Base-by-base conservation (phyloP, 2,797 vertebrate genomes). In the Gymnoscopelus braueri region DNA sequence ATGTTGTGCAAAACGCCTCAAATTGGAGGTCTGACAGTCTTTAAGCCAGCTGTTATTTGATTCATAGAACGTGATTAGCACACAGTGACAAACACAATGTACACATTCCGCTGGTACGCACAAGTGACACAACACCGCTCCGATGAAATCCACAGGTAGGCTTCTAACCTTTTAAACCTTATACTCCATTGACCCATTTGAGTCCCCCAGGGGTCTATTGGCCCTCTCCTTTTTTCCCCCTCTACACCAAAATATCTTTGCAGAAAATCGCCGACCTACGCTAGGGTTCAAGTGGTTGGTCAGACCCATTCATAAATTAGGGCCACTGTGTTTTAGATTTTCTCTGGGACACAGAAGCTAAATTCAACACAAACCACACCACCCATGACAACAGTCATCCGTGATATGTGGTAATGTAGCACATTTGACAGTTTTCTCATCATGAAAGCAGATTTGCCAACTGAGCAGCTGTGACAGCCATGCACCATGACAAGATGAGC, bases 141-240 rank as follows among this genome's bases (percentile, higher is more conserved):
- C 55, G 80, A 79, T 79, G 78, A 81, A 79, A 68, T 59, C 65
- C 69, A 77, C 84, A 80, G 77, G 70, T 14, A 56, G 63, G 64
- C 72, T 76, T 71, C 67, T 49, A 49, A 55, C 19, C 8, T 14
- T 53, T 53, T 15, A 53, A 53, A 53, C 5, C 6, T 2, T 53
- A n/a, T 53, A n/a, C 51, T 53, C 50, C 26, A 29, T 29, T 29
- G 5, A 35, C 26, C 26, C n/a, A n/a, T n/a, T n/a, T 0, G 26
- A 29, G 26, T 29, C 26, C 2, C 26, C 26, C 26, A 29, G 26
- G 19, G 26, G 26, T 29, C 26, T 29, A 29, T 29, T 3, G 3
- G 26, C 26, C 26, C 26, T 29, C 26, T 29, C 26, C 19, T 5
- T 4, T 5, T 5, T 5, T 5, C 29, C 29, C 29, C 29, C 2